Evolutionary conservation across 1,140 invertebrate genomes (phyloP).

Genomic region (Psix sp.): DNA sequence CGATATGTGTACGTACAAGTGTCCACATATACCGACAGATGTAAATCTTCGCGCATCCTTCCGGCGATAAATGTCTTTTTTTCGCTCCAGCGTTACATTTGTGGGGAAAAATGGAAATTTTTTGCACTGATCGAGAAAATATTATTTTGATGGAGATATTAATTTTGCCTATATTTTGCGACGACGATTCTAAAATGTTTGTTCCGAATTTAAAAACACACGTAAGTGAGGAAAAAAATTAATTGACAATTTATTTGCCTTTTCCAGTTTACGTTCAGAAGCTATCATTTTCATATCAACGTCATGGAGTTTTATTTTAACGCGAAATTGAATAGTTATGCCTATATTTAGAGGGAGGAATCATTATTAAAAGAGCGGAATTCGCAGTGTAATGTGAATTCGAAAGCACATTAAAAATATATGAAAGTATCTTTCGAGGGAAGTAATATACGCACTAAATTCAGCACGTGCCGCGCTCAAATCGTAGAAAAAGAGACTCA

Average conservation of each 20-base stretch:
- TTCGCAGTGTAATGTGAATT: slow-evolving; percentile 39
- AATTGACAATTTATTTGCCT: too few species aligned
- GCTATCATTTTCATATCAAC: too few species aligned
- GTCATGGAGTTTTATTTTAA: too few species aligned
- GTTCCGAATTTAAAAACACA: too few species aligned
- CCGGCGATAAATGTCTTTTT: slow-evolving; percentile 34
- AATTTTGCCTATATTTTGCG: too few species aligned
- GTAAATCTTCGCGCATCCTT: slow-evolving; percentile 38
- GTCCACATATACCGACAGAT: slow-evolving; percentile 26
- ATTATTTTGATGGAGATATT: too few species aligned
- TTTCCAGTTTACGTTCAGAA: too few species aligned
- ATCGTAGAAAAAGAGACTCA: slow-evolving; percentile 43
- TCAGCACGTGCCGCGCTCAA: slow-evolving; percentile 41
- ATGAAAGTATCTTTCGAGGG: slow-evolving; percentile 22
- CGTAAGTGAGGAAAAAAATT: too few species aligned
- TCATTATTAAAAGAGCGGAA: slow-evolving; percentile 47
- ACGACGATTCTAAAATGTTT: too few species aligned
- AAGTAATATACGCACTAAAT: slow-evolving; percentile 34
- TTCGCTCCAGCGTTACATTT: slow-evolving; percentile 1
- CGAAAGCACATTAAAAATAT: slow-evolving; percentile 39
- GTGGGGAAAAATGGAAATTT: not conserved
- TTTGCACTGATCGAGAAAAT: too few species aligned
- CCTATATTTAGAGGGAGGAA: slow-evolving; percentile 31
- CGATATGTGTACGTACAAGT: slow-evolving; percentile 16
- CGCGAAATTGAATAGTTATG: slow-evolving; percentile 33